phyloP scores from a whole-genome alignment of 2,888 invertebrate species.

The Drosophila flavopinicola region DNA sequence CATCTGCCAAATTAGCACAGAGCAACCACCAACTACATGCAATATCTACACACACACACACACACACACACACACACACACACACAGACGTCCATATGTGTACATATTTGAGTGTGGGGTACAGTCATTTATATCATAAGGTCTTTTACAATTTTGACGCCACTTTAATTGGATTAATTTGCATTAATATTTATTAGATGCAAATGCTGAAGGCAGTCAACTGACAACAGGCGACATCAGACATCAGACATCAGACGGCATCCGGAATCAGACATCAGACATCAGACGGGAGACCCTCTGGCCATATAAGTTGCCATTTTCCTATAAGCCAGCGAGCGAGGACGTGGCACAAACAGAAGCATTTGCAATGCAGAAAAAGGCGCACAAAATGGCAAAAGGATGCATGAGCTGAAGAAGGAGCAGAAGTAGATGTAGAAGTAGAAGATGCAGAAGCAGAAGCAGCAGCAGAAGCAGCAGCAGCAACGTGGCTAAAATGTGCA shows the following conservation, averaged over 20 bases:
- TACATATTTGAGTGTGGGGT: too few species aligned
- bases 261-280: conserved; percentile 5
- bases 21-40: conserved; percentile 66
- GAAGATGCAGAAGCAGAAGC: conserved; percentile 1
- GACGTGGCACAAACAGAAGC: conserved; percentile 36
- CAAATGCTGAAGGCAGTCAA: conserved; percentile 67
- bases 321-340: conserved; percentile 55
- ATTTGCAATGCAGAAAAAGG: conserved; percentile 66
- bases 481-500: conserved; percentile 79
- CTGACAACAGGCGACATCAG: conserved; percentile 37
- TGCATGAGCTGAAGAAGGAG: conserved; percentile 12
- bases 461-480: conserved; percentile 16
- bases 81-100: conserved; percentile 6
- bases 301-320: conserved; percentile 76
- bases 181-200: conserved; percentile 76
- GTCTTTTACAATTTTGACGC: conserved; percentile 79
- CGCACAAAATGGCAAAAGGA: conserved; percentile 57
- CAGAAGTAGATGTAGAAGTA: conserved; percentile 5
- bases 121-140: conserved; percentile 57
- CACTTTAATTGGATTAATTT: conserved; percentile 77
- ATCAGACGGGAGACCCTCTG: conserved; percentile 42
- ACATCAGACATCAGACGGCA: conserved; percentile 12
- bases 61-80: too few species aligned
- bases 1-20: conserved; percentile 70
- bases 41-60: too few species aligned